Evolutionary conservation across 2,888 invertebrate species (phyloP), one percentile per base, ranked within the genome.

Genomic region (Notodonta ziczac): DNA sequence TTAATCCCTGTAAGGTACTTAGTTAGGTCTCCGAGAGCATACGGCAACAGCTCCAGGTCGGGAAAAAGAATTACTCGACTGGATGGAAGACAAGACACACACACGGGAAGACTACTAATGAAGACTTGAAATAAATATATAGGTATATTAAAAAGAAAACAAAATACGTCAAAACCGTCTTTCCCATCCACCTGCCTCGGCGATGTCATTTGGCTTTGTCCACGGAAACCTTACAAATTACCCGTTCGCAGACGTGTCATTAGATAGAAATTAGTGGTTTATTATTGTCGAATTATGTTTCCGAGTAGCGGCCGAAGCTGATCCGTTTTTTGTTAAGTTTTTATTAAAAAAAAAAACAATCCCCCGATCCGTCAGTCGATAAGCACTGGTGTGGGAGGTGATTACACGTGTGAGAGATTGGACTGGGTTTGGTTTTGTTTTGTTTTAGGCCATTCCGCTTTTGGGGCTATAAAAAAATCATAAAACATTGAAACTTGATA

Each of bases 241-340:
- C 40, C 16, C 24, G 10, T 4, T 44, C 42, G 61, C 72, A 73
- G 73, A 77, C 77, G 72, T 86, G 81, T 85, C 82, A 90, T 90
- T 89, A 89, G 77, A 80, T 79, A 81, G 72, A 82, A 85, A 88
- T 89, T 86, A 85, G 80, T 80, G 71, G 73, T 82, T 84, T 83
- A 87, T 86, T 85, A 86, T 77, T 72, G 76, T 82, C 74, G 80
- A 78, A 85, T 86, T 87, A 86, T 64, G 80, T 79, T 83, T 83
- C 83, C 74, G 72, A 74, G 81, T 84, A 84, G 81, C 80, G 68
- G 70, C 59, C 42, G 63, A 60, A 48, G 59, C 57, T 69, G 63
- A 63, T 61, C 57, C 61, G 65, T 76, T 74, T 82, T 81, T 77
- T 73, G 71, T 72, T 61, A 39, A 61, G 72, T 75, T 78, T 78